Conservation (phyloP, 2,113 vertebrate species). For the Chitala chitala region DNA sequence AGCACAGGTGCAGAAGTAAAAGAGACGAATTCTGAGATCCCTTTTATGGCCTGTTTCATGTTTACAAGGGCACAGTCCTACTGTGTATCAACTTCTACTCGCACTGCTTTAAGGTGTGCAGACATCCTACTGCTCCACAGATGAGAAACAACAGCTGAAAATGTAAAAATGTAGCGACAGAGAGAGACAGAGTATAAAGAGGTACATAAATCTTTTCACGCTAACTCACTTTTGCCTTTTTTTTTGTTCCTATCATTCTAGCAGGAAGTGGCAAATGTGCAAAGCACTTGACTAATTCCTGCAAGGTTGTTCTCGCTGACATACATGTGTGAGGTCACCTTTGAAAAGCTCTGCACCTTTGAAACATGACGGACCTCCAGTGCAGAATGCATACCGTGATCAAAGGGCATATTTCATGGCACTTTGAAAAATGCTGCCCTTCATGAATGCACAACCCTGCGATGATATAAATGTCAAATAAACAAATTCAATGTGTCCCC, state of each 20-base stretch:
- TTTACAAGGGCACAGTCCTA: background rate
- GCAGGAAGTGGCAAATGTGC: conserved; percentile 17
- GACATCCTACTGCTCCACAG: background rate
- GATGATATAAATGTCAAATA: conserved; percentile 31
- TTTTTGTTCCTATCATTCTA: conserved; percentile 18
- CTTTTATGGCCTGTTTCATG: background rate
- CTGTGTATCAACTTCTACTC: background rate
- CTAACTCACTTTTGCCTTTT: conserved; percentile 2
- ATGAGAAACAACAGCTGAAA: background rate
- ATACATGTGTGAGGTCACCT: conserved; percentile 23
- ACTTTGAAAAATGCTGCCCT: conserved; percentile 26
- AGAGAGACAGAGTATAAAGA: background rate
- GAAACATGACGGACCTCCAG: conserved; percentile 1
- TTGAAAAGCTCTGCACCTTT: conserved; percentile 13
- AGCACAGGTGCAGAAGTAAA: background rate
- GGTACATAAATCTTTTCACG: background rate
- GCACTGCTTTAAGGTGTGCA: background rate
- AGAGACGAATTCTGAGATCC: background rate
- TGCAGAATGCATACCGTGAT: conserved; percentile 22
- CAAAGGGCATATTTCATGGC: conserved; percentile 35
- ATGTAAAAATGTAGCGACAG: too few species aligned
- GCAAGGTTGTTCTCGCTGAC: conserved; percentile 22
- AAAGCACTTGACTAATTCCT: conserved; percentile 24
- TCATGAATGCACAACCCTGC: conserved; percentile 35
- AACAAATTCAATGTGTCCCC: conserved; percentile 24